These are phyloP conservation scores for Aradus depressus DNA, from an alignment of 2,888 invertebrate genomes.

Conservation along the genomic window DNA sequence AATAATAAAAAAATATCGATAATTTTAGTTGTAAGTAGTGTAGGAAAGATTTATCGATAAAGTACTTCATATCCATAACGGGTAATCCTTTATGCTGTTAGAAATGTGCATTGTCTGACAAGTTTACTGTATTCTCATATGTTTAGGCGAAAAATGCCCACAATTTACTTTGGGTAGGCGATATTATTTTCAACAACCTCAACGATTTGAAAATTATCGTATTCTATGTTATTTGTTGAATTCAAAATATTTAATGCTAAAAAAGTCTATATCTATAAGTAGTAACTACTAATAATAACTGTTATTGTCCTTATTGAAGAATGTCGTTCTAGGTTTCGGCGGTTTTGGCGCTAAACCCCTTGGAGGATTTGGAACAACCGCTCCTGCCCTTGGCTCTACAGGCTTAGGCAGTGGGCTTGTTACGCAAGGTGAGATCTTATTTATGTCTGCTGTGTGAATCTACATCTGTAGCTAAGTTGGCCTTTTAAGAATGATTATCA, in stretches of 20 bases:
- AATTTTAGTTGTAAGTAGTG: too few species aligned
- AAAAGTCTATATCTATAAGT: neutral
- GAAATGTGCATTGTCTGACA: too few species aligned
- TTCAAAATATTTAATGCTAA: neutral
- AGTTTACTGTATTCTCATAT: too few species aligned
- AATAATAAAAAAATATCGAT: too few species aligned
- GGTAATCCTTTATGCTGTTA: too few species aligned
- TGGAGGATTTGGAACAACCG: constrained; percentile 8
- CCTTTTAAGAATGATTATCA: too few species aligned
- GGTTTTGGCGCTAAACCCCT: constrained; percentile 38
- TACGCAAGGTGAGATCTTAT: constrained; percentile 1
- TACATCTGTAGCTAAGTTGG: too few species aligned
- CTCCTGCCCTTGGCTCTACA: constrained; percentile 32
- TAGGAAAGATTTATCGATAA: too few species aligned
- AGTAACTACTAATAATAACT: too few species aligned
- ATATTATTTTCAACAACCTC: neutral
- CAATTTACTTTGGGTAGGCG: neutral
- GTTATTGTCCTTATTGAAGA: neutral
- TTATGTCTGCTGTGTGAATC: too few species aligned
- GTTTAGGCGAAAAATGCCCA: too few species aligned
- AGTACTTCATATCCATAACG: too few species aligned
- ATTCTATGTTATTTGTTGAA: neutral
- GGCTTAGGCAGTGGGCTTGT: constrained; percentile 17
- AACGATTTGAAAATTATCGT: neutral
- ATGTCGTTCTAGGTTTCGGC: constrained; percentile 36